phyloP scores from a whole-genome alignment of 2,113 vertebrate species.

The Oryzias javanicus region DNA sequence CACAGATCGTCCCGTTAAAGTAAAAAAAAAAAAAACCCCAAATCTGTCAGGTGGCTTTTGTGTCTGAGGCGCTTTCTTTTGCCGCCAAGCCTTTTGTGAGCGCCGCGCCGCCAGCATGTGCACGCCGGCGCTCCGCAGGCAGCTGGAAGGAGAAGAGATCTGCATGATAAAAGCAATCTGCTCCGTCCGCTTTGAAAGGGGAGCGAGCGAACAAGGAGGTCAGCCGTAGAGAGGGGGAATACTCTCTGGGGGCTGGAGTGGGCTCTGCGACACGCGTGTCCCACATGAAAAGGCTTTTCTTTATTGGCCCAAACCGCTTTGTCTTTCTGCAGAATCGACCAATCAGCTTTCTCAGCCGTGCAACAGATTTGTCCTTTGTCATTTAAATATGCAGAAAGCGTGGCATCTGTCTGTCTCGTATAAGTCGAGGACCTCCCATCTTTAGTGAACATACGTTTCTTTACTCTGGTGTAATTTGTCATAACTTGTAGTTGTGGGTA shows the following conservation, averaged over 20 bases:
- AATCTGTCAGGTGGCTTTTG: slow-evolving; percentile 67
- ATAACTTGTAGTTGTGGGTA: slow-evolving; percentile 24
- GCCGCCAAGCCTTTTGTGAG: slow-evolving; percentile 68
- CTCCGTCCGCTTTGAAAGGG: slow-evolving; percentile 56
- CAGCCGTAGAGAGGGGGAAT: slow-evolving; percentile 45
- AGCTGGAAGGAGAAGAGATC: slow-evolving; percentile 76
- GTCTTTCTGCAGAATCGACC: slow-evolving; percentile 55
- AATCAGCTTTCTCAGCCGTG: slow-evolving; percentile 36
- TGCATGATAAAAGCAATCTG: slow-evolving; percentile 78
- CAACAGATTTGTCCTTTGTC: slow-evolving; percentile 66
- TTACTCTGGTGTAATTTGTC: no score
- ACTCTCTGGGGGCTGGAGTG: slow-evolving; percentile 29
- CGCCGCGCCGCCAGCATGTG: slow-evolving; percentile 68
- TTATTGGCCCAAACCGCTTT: slow-evolving; percentile 58
- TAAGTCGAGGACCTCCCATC: slow-evolving; percentile 33
- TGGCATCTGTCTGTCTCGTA: slow-evolving; percentile 51
- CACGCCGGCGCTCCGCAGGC: slow-evolving; percentile 71
- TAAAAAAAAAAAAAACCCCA: slow-evolving; percentile 1
- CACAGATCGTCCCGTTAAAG: slow-evolving; percentile 34
- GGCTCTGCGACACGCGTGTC: slow-evolving; percentile 45
- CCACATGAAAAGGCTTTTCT: slow-evolving; percentile 28
- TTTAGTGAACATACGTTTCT: no score
- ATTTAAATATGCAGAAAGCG: slow-evolving; percentile 47
- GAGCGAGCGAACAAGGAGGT: slow-evolving; percentile 58
- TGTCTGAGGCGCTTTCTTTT: slow-evolving; percentile 54